Evolutionary conservation across 2,797 vertebrate genomes (phyloP).

Genomic region (Premnoplex brunnescens): DNA sequence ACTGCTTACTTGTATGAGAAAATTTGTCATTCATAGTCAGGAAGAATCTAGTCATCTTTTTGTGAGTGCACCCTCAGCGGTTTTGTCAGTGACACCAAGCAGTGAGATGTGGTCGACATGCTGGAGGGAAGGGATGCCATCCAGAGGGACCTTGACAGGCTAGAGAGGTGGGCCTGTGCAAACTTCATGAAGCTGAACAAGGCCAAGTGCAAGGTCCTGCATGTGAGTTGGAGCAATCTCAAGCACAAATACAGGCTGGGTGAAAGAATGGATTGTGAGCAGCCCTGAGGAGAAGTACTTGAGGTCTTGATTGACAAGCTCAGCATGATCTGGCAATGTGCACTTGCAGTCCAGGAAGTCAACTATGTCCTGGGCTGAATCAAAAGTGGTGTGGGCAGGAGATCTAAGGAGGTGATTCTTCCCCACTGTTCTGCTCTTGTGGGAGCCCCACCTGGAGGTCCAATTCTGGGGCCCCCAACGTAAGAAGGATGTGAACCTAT

Average conservation of each 20-base stretch:
- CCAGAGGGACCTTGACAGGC: not conserved
- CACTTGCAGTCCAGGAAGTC: not conserved
- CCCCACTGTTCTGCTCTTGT: not conserved
- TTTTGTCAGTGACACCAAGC: fast-evolving
- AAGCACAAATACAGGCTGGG: no score
- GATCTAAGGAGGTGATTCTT: not conserved
- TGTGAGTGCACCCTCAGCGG: not conserved
- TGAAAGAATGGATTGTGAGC: not conserved
- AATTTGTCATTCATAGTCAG: constrained; percentile 39
- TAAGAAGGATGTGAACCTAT: not conserved
- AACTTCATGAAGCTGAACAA: not conserved
- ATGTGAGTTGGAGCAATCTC: not conserved
- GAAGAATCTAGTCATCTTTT: not conserved
- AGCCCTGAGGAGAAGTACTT: not conserved
- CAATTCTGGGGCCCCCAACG: fast-evolving
- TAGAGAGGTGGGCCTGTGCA: not conserved
- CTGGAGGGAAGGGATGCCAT: not conserved
- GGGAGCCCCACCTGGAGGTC: not conserved
- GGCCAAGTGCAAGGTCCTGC: not conserved
- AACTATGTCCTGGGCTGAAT: not conserved
- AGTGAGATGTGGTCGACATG: fast-evolving
- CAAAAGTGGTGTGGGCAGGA: not conserved
- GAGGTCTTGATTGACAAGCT: not conserved
- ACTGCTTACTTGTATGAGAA: constrained; percentile 30
- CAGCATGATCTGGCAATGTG: not conserved